Conservation (phyloP, 1,140 invertebrate species). For the Papilio glaucus region DNA sequence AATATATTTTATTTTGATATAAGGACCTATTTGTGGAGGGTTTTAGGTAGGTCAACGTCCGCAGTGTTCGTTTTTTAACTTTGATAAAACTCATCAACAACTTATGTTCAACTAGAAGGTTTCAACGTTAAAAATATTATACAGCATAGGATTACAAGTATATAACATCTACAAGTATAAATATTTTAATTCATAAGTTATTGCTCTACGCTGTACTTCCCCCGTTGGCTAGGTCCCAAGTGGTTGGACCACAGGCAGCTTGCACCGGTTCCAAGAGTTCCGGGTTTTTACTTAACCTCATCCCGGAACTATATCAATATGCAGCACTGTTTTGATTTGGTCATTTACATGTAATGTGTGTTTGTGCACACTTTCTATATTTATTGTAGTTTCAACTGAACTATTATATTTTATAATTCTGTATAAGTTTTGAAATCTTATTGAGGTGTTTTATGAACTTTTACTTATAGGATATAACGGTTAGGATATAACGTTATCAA, state of each 20-base stretch:
- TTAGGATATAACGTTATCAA: too few relatives aligned
- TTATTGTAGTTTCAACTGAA: not conserved
- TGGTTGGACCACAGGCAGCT: constrained; percentile 1
- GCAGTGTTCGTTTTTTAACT: too few relatives aligned
- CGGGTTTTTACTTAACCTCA: constrained; percentile 14
- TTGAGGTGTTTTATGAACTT: too few relatives aligned
- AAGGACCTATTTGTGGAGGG: too few relatives aligned
- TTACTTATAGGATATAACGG: too few relatives aligned
- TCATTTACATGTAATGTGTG: not conserved
- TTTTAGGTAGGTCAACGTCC: too few relatives aligned
- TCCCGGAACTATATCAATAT: constrained; percentile 29
- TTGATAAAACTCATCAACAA: too few relatives aligned
- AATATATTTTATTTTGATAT: not conserved
- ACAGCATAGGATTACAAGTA: not conserved
- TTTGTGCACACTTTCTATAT: not conserved
- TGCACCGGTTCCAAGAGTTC: constrained; percentile 24
- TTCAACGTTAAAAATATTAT: too few relatives aligned
- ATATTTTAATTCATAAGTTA: constrained; percentile 1
- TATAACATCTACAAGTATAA: not conserved
- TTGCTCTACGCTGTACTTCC: not conserved
- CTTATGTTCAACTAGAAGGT: too few relatives aligned
- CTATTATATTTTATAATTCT: too few relatives aligned
- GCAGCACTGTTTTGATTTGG: not conserved
- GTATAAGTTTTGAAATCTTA: too few relatives aligned
- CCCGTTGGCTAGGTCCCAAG: constrained; percentile 21